These are phyloP conservation scores for Periophthalmodon schlosseri DNA, from an alignment of 2,113 vertebrate genomes.

Conservation along the genomic window DNA sequence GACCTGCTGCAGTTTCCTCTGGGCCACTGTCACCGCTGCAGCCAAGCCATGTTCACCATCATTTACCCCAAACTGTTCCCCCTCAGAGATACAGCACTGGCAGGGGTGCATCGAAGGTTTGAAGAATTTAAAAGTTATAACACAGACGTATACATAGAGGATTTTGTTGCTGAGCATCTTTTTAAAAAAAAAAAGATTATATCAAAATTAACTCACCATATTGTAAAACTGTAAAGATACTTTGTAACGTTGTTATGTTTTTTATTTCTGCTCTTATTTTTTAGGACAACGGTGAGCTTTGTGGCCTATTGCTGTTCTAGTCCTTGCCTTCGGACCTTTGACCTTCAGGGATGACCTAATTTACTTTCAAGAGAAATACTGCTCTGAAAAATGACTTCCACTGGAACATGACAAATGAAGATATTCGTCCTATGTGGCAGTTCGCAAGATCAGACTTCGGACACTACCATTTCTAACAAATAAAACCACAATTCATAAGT, in stretches of 20 bases:
- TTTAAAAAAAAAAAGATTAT: no score
- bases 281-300: constrained; percentile 91
- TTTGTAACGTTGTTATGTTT: background rate
- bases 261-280: background rate
- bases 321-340: constrained; percentile 89
- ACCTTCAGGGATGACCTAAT: constrained; percentile 87
- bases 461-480: background rate
- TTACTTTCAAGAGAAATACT: background rate
- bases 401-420: background rate
- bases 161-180: no score
- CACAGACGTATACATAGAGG: background rate
- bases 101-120: constrained; percentile 93
- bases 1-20: constrained; percentile 89
- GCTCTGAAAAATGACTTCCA: constrained; percentile 3
- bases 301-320: constrained; percentile 98
- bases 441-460: background rate
- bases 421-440: background rate
- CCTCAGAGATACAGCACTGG: constrained; percentile 90
- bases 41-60: constrained; percentile 96
- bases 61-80: constrained; percentile 96
- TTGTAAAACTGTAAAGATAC: background rate
- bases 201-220: no score
- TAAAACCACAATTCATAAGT: constrained; percentile 3
- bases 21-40: constrained; percentile 95
- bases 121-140: background rate